Base-by-base conservation (phyloP, 2,797 vertebrate genomes). In the Macroramphosus scolopax region DNA sequence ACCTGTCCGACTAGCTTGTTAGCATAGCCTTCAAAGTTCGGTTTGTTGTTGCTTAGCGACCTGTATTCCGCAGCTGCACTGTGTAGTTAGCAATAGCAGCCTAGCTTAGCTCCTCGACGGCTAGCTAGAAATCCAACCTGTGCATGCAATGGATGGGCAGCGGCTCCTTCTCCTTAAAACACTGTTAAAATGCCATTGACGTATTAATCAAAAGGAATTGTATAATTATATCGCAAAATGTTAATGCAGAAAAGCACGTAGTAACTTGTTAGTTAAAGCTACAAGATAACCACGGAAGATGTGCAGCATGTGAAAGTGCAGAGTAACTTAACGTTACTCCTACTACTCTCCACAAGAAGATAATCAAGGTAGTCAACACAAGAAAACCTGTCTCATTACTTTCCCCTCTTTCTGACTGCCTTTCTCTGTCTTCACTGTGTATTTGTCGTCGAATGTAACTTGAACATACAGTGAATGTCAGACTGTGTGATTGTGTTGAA, bases 31-130 rank as follows among this genome's bases (percentile, higher is more conserved):
- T 4, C 2, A 12, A 29, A 15, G 13, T n/a, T 3, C 2, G 1
- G 67, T 37, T 53, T 65, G 83, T 53, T 65, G 83, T 82, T 85
- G 83, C 83, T 47, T 46, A 75, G 83, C 75, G 57, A 85, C 80
- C 17, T 1, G 29, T 12, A 6, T 24, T 14, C 17, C 34, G 37
- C 3, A 3, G 26, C 12, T 9, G 54, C 32, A 5, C 2, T 12
- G 7, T 9, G 32, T 3, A 18, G 37, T 12, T 68, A 58, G 49
- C 57, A 10, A 10, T 9, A 9, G 5, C 13, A 22, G 20, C 13
- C 17, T 51, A 51, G 30, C 36, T 18, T 44, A 45, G 39, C 32
- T 2, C 2, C 7, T 16, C 13, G 17, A 20, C 43, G 2, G 22
- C 0, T 2, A 12, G 5, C 8, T 6, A 26, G 7, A 5, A 0